Percentiles rank a stretch among this genome's conserved stretches.
These are phyloP conservation scores for Athalia rosae DNA, from an alignment of 2,888 invertebrate genomes.

Conservation along the genomic window DNA sequence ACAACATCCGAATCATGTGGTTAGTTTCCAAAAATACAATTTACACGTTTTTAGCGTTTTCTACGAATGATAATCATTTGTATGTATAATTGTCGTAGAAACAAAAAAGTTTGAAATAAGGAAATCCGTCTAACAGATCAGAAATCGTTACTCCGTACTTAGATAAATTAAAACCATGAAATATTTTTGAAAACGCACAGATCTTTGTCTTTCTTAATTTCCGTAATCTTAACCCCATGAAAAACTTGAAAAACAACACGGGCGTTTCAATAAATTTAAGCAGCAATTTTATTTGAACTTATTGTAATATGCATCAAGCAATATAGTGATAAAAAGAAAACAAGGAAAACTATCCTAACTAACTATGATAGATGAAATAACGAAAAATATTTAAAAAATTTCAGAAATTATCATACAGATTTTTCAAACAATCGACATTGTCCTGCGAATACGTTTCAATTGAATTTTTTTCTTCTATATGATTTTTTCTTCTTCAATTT, in stretches of 20 bases:
- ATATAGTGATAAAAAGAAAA: neutral
- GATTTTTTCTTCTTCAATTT: neutral
- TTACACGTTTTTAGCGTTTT: conserved; percentile 17
- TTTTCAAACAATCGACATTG: neutral
- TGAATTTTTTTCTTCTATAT: neutral
- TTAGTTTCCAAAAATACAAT: conserved; percentile 26
- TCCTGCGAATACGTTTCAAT: conserved; percentile 3
- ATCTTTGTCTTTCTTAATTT: too few species aligned
- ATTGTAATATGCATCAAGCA: too few species aligned
- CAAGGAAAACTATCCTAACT: neutral
- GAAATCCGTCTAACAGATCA: neutral
- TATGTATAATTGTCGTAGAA: neutral
- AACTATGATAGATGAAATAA: neutral
- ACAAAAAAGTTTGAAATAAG: neutral
- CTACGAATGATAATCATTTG: neutral
- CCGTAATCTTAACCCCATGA: too few species aligned
- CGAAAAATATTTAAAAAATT: neutral
- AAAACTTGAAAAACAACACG: too few species aligned
- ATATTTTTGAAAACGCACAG: too few species aligned
- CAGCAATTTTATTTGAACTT: too few species aligned
- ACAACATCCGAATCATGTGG: neutral
- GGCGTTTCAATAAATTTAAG: too few species aligned
- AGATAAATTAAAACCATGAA: too few species aligned
- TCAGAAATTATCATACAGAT: conserved; percentile 16
- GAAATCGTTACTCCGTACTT: too few species aligned